These are phyloP conservation scores for Exephanes ischioxanthus DNA, from an alignment of 2,888 invertebrate genomes.

Conservation along the genomic window DNA sequence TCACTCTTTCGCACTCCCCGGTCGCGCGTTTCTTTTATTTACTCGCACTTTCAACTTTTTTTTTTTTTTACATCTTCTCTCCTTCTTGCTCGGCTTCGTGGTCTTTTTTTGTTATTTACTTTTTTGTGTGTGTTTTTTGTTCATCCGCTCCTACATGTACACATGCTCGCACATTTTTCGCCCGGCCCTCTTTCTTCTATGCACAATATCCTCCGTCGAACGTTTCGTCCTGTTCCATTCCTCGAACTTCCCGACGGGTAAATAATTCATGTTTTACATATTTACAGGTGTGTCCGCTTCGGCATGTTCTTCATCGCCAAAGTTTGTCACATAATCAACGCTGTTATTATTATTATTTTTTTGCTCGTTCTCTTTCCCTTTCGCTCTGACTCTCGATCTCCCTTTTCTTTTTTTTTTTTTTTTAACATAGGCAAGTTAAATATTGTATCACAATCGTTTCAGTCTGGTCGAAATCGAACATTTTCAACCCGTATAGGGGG, in stretches of 20 bases:
- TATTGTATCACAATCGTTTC: conserved; percentile 85
- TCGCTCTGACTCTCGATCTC: conserved; percentile 56
- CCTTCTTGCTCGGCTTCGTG: conserved; percentile 31
- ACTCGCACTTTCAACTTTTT: conserved; percentile 49
- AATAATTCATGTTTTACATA: conserved; percentile 78
- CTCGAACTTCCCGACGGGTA: conserved; percentile 62
- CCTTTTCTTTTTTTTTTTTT: conserved; percentile 44
- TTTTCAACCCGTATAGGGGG: conserved; percentile 80
- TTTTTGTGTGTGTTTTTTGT: conserved; percentile 34
- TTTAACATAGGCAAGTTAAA: conserved; percentile 85
- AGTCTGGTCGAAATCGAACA: conserved; percentile 84
- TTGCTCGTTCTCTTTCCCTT: conserved; percentile 39
- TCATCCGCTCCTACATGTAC: conserved; percentile 47
- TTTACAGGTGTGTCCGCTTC: conserved; percentile 79
- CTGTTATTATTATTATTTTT: conserved; percentile 27
- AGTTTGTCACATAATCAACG: conserved; percentile 58
- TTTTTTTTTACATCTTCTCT: conserved; percentile 41
- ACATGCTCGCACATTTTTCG: conserved; percentile 51
- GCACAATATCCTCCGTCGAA: conserved; percentile 40
- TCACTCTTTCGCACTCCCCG: conserved; percentile 45
- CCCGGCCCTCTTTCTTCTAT: conserved; percentile 44
- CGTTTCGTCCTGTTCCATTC: conserved; percentile 20
- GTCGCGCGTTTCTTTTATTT: conserved; percentile 22
- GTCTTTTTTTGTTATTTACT: conserved; percentile 27
- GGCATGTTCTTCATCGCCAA: conserved; percentile 73